Evolutionary conservation across 2,888 invertebrate genomes (phyloP).

Genomic region (Idaea dimidiata): DNA sequence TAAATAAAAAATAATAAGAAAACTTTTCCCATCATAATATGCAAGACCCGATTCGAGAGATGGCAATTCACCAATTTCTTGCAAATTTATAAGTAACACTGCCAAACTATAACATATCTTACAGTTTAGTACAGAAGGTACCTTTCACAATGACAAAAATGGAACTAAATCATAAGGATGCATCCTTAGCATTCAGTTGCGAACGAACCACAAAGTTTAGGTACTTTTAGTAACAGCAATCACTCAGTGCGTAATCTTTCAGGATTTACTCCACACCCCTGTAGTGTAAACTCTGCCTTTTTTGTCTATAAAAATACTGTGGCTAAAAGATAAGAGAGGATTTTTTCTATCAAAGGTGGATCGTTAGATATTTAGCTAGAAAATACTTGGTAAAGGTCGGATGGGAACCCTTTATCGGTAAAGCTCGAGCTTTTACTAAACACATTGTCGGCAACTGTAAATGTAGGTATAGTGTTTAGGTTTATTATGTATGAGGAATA

Average conservation of each 20-base stretch:
- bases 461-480: too few relatives aligned
- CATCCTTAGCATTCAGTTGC: slow-evolving; percentile 64
- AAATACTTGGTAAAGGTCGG: not conserved
- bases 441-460: not conserved
- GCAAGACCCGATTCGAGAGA: slow-evolving; percentile 56
- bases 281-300: slow-evolving; percentile 53
- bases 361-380: slow-evolving; percentile 38
- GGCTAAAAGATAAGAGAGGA: slow-evolving; percentile 57
- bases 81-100: slow-evolving; percentile 21
- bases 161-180: slow-evolving; percentile 62
- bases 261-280: slow-evolving; percentile 65
- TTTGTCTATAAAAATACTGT: slow-evolving; percentile 69
- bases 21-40: slow-evolving; percentile 72
- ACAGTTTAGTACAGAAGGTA: slow-evolving; percentile 33
- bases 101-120: slow-evolving; percentile 36
- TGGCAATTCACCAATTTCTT: slow-evolving; percentile 58
- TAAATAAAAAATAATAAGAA: slow-evolving; percentile 79
- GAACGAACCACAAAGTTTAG: slow-evolving; percentile 62
- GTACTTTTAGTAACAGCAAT: slow-evolving; percentile 74
- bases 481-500: too few relatives aligned
- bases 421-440: not conserved
- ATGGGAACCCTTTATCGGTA: not conserved
- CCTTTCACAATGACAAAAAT: slow-evolving; percentile 36
- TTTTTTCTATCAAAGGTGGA: slow-evolving; percentile 40
- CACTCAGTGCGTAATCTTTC: slow-evolving; percentile 78